Base-by-base conservation (phyloP, 2,113 vertebrate species). In the Corapipo altera region DNA sequence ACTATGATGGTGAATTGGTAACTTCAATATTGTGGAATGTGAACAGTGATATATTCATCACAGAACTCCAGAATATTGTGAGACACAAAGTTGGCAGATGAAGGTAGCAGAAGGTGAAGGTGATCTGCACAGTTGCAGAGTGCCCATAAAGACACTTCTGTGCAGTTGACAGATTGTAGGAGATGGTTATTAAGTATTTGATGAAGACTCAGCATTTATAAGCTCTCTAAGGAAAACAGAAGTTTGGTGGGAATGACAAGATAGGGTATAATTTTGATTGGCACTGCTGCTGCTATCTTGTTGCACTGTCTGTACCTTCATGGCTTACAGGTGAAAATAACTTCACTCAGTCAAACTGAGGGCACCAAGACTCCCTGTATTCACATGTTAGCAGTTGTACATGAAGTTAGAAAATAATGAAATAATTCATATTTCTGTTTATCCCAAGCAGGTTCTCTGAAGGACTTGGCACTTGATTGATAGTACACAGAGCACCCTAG, bases 231-330 rank as follows among this genome's bases (percentile, higher is more conserved):
- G 11, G 6, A 9, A 64, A 80, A 58, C 48, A 77, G 48, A 54
- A 35, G 33, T 28, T 24, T 55, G 8, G 7, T 61, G 37, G 24
- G 15, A 67, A 57, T 72, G 35, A 26, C 41, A 80, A 73, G 7
- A 11, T 2, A 46, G 1, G 2, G 4, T 44, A 20, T 58, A 3
- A 23, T 65, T 73, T 61, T 70, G 79, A 41, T 23, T 90, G 44
- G 33, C 15, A 1, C 6, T 59, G 0, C 7, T 83, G 21, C 30
- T 44, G 59, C n/a, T 59, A 6, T n/a, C 58, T 30, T 80, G 1
- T 26, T 65, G 32, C 28, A 8, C 33, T 49, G 64, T 44, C 35
- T 52, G 12, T 54, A 18, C 41, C 27, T 48, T 23, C 1, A 2
- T 69, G 71, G 32, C 24, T 82, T 16, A 2, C 27, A 19, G 32